Conservation (phyloP, 2,113 vertebrate genomes). For the Panthera tigris region DNA sequence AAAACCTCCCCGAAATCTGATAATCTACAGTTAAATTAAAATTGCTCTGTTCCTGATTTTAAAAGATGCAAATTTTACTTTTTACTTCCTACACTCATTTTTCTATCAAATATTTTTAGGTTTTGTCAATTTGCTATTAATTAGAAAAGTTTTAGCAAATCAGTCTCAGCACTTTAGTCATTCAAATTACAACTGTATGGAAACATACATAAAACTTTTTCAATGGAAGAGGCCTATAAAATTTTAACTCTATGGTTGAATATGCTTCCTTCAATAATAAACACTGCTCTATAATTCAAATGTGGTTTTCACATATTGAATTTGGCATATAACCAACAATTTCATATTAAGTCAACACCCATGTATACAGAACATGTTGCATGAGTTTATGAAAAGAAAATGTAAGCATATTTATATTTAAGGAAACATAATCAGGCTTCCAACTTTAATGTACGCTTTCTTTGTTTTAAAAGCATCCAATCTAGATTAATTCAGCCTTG, state of each 20-base stretch:
- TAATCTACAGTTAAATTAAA: conserved; percentile 35
- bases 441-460: background rate
- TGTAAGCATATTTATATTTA: background rate
- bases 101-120: background rate
- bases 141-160: background rate
- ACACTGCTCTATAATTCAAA: background rate
- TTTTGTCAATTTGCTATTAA: conserved; percentile 3
- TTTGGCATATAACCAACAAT: background rate
- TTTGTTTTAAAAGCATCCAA: background rate
- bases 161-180: background rate
- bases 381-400: conserved; percentile 37
- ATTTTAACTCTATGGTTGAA: conserved; percentile 11
- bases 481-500: background rate
- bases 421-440: background rate
- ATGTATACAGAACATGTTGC: background rate
- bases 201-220: conserved; percentile 18
- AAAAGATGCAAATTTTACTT: conserved; percentile 43
- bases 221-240: background rate
- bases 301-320: background rate
- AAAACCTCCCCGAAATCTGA: conserved; percentile 42
- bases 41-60: background rate
- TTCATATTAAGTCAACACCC: background rate
- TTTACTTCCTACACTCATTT: conserved; percentile 53
- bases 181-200: conserved; percentile 15
- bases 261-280: background rate